These are phyloP conservation scores for Euphonia xanthogaster DNA, from an alignment of 2,797 vertebrate species.

Conservation along the genomic window DNA sequence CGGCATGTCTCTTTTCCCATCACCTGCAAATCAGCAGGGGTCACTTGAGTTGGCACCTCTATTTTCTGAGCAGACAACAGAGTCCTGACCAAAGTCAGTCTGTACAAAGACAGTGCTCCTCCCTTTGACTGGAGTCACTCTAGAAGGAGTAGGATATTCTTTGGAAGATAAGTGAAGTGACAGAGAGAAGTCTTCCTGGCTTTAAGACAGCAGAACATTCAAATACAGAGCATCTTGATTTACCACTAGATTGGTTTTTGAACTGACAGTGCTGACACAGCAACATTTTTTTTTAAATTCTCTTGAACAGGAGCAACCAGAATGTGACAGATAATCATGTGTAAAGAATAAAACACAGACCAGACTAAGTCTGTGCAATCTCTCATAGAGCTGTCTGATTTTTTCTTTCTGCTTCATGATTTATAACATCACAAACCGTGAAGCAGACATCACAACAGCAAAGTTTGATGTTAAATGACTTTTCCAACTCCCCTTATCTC, in stretches of 20 bases:
- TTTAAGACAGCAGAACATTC: not conserved
- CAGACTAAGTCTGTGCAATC: not conserved
- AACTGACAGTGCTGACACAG: not conserved
- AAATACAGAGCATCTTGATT: not conserved
- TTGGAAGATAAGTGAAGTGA: not conserved
- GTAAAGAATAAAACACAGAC: not conserved
- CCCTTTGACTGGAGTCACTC: not conserved
- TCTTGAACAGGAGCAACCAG: not conserved
- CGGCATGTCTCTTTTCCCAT: not conserved
- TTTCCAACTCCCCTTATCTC: not conserved
- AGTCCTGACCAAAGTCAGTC: not conserved
- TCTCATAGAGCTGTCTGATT: not conserved
- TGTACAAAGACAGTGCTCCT: not conserved
- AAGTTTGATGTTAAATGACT: not conserved
- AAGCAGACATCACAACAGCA: not conserved
- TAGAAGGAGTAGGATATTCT: not conserved
- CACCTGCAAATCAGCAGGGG: not conserved
- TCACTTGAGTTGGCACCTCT: not conserved
- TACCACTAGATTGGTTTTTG: not conserved
- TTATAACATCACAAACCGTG: not conserved
- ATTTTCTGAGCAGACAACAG: not conserved
- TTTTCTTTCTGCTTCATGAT: not conserved
- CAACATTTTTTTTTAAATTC: not conserved
- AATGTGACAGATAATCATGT: not conserved
- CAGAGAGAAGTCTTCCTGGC: not conserved